Conservation (phyloP, 2,888 invertebrate species). For the Callinectes sapidus region DNA sequence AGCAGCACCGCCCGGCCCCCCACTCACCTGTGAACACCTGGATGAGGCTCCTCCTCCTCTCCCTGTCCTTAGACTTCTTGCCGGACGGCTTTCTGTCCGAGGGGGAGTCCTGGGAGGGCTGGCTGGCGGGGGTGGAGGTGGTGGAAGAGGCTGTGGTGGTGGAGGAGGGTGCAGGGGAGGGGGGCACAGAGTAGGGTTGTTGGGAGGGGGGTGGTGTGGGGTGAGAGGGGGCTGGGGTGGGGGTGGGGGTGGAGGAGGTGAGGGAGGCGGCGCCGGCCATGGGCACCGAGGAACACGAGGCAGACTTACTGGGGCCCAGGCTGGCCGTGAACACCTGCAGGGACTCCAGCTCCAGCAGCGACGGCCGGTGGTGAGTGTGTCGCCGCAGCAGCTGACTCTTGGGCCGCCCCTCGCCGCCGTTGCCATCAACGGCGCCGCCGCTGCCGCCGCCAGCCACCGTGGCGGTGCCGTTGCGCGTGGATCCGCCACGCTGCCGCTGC, state of each 20-base stretch:
- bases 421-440: neutral
- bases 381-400: slow-evolving; percentile 50
- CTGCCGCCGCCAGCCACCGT: slow-evolving; percentile 12
- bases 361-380: slow-evolving; percentile 58
- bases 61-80: slow-evolving; percentile 72
- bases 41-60: slow-evolving; percentile 71
- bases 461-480: neutral
- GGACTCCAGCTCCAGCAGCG: slow-evolving; percentile 68
- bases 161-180: slow-evolving; percentile 45
- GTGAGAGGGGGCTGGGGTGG: neutral
- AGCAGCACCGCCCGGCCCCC: too few relatives aligned
- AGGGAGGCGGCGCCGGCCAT: neutral
- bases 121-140: slow-evolving; percentile 42
- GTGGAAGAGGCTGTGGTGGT: slow-evolving; percentile 42
- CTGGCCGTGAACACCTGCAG: slow-evolving; percentile 65
- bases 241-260: neutral
- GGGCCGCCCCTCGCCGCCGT: slow-evolving; percentile 49
- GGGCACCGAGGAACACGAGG: neutral
- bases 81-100: slow-evolving; percentile 56
- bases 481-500: slow-evolving; percentile 60
- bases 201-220: slow-evolving; percentile 38
- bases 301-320: neutral
- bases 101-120: slow-evolving; percentile 44
- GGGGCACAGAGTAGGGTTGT: neutral
- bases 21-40: slow-evolving; percentile 72